Conservation (phyloP, 2,113 vertebrate species). For the Bambusicola thoracicus region DNA sequence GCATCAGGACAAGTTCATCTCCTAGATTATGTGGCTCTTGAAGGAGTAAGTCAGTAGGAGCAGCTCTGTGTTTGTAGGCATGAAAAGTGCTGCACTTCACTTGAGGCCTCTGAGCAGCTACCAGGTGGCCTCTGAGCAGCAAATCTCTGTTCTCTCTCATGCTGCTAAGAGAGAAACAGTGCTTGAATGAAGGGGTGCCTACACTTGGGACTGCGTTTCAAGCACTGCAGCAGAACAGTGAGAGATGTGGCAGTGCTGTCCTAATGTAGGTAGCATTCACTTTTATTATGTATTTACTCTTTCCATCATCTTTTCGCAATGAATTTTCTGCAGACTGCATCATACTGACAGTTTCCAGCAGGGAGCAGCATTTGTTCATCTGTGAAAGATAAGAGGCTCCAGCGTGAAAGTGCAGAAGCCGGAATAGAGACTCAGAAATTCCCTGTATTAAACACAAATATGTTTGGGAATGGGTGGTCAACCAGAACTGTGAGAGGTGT, state of each 20-base stretch:
- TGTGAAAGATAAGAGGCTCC: not conserved
- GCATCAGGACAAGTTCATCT: not conserved
- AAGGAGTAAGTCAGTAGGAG: rapidly evolving
- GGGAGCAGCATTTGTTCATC: conserved; percentile 68
- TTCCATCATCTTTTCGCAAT: not conserved
- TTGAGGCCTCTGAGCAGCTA: not conserved
- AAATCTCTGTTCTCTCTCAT: not conserved
- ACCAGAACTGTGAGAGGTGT: not conserved
- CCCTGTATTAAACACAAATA: not conserved
- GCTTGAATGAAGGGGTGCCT: not conserved
- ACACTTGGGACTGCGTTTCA: not conserved
- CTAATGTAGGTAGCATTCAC: not conserved
- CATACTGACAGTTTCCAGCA: not conserved
- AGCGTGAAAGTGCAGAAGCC: not conserved
- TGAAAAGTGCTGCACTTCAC: not conserved
- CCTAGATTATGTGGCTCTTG: rapidly evolving
- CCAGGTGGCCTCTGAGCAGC: not conserved
- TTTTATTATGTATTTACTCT: not conserved
- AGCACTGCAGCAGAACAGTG: rapidly evolving
- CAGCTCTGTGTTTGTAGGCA: not conserved
- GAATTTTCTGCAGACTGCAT: not conserved
- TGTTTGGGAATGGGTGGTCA: not conserved
- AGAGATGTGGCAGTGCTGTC: not conserved
- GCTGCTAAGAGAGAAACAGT: not conserved
- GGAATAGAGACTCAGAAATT: not conserved